phyloP scores from a whole-genome alignment of 2,888 invertebrate species.

The Liopterus haemorrhoidalis region DNA sequence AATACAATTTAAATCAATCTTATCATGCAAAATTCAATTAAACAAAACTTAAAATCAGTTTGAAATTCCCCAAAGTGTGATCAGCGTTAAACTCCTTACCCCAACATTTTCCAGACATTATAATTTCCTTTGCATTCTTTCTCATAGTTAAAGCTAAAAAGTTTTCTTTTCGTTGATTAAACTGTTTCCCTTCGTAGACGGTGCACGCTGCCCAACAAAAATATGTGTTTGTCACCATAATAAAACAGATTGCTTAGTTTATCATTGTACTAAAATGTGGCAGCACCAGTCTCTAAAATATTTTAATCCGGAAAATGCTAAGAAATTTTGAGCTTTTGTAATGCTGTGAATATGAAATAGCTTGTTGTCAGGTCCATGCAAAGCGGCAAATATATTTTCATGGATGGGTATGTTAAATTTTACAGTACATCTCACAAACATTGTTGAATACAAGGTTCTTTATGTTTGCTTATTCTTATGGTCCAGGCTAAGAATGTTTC shows the following conservation, averaged over 20 bases:
- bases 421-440: too few species aligned
- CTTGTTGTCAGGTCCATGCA: too few species aligned
- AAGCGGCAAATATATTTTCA: too few species aligned
- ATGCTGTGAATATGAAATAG: too few species aligned
- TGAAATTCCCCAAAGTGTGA: conserved; percentile 14
- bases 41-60: conserved; percentile 20
- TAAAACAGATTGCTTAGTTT: conserved; percentile 23
- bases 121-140: conserved; percentile 22
- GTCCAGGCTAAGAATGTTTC: too few species aligned
- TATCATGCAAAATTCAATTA: too few species aligned
- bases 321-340: conserved; percentile 21
- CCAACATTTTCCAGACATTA: conserved; percentile 23
- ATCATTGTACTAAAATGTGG: conserved; percentile 17
- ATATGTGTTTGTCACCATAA: conserved; percentile 22
- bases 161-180: conserved; percentile 17
- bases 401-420: too few species aligned
- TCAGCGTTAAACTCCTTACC: conserved; percentile 20
- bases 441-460: too few species aligned
- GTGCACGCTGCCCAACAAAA: conserved; percentile 10
- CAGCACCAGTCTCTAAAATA: conserved; percentile 11
- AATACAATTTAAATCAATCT: too few species aligned
- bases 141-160: conserved; percentile 7
- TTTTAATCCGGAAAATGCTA: conserved; percentile 22
- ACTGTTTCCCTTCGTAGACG: conserved; percentile 18
- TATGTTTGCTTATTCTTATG: too few species aligned